Percentiles rank a stretch among this genome's conserved stretches.
These are phyloP conservation scores for Odontesthes bonariensis DNA, from an alignment of 2,113 vertebrate genomes.

Conservation along the genomic window DNA sequence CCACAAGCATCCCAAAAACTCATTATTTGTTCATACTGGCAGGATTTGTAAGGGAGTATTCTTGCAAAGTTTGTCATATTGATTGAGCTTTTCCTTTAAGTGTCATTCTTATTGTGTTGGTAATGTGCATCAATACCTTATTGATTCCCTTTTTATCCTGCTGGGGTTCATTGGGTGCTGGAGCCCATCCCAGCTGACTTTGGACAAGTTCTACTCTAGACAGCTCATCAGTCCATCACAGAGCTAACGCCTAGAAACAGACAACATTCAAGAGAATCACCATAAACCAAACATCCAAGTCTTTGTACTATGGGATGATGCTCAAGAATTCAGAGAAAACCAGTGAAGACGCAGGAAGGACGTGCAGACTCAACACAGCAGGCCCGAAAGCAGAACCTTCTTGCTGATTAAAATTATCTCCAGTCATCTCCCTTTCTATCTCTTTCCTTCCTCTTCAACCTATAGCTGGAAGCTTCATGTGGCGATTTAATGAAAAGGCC, in stretches of 20 bases:
- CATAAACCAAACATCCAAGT: too few relatives aligned
- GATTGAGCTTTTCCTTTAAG: too few relatives aligned
- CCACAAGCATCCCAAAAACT: not conserved
- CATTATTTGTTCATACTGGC: not conserved
- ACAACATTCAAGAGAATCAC: too few relatives aligned
- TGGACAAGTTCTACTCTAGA: not conserved
- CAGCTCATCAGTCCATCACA: too few relatives aligned
- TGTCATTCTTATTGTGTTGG: too few relatives aligned
- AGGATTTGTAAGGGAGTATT: not conserved
- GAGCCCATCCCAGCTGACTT: not conserved
- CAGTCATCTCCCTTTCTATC: not conserved
- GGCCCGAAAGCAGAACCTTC: not conserved
- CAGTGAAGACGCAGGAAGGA: too few relatives aligned
- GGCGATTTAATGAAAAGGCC: conserved; percentile 44
- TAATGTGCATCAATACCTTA: not conserved
- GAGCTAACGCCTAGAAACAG: too few relatives aligned
- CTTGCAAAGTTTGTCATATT: too few relatives aligned
- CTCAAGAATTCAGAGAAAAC: too few relatives aligned
- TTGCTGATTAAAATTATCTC: not conserved
- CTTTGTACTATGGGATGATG: too few relatives aligned
- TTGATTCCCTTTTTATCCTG: not conserved
- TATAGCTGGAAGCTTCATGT: not conserved
- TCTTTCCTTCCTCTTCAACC: not conserved
- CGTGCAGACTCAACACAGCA: too few relatives aligned
- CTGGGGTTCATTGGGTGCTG: not conserved